These are phyloP conservation scores for Serinus canaria DNA, from an alignment of 2,113 vertebrate genomes.

Conservation along the genomic window DNA sequence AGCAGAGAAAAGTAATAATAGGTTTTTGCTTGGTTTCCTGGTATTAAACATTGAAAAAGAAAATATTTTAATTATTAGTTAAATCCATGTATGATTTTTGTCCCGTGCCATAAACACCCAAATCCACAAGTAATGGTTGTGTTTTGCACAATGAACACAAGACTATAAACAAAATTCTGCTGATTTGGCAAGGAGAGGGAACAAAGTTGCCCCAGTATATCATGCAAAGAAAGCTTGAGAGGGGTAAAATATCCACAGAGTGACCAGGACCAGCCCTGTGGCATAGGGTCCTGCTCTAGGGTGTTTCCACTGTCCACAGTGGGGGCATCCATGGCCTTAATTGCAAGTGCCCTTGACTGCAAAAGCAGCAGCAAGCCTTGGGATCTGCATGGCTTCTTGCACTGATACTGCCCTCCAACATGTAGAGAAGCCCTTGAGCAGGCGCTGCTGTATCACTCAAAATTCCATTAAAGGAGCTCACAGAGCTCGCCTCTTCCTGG, in stretches of 20 bases:
- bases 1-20: accelerated
- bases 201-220: not conserved
- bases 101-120: not conserved
- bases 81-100: not conserved
- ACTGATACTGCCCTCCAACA: accelerated
- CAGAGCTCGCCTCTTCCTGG: not conserved
- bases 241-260: accelerated
- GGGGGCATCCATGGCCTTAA: accelerated
- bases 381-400: not conserved
- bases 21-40: not conserved
- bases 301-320: accelerated
- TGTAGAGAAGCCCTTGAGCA: not conserved
- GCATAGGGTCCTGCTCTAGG: accelerated
- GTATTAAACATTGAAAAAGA: not conserved
- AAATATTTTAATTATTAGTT: not conserved
- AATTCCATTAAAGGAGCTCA: not conserved
- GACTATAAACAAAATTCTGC: not conserved
- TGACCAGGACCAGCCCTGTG: not conserved
- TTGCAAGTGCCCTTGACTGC: not conserved
- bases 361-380: not conserved
- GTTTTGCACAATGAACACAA: not conserved
- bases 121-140: not conserved
- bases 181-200: not conserved
- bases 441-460: accelerated
- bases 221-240: accelerated